Evolutionary conservation across 2,888 invertebrate species (phyloP), one percentile per base, ranked within the genome.

Genomic region (Morpho helenor): DNA sequence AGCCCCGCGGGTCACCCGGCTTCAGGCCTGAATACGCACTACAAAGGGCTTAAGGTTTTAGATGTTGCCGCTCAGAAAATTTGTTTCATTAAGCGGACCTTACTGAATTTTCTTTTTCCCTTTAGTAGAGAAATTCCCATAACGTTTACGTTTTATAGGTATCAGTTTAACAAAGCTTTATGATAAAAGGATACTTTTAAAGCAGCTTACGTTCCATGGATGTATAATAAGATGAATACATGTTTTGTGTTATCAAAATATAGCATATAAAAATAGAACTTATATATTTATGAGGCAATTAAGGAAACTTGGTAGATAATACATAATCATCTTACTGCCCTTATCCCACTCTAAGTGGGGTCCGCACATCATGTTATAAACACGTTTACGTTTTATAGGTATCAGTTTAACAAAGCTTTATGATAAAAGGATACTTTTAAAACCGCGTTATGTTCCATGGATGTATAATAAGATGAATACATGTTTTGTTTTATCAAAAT

Each of bases 1-100:
- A 73, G 75, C 75, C 75, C 76, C 78, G 72, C 71, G 73, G 80
- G 78, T 76, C 75, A 77, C 67, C 64, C 72, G 75, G 79, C 76
- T 79, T 74, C 74, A 70, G 75, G 74, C 81, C 85, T 84, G 86
- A 83, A 80, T 68, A 73, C 79, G 73, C 80, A 82, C 83, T 82
- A 87, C 88, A 88, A 88, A 88, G 85, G 82, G 79, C 82, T 83
- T 80, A 83, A 82, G 82, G 82, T 81, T 70, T 85, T 85, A 84
- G 84, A 86, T 80, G 86, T 83, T 80, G 77, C 83, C 77, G 77
- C 81, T 81, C 81, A 77, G 80, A 82, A 87, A 88, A 86, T 89
- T 87, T 84, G 87, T 87, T 87, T 87, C 87, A 88, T 87, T 87
- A 84, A 83, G 75, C 82, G 78, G 72, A 72, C 77, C 75, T 73